phyloP scores from a whole-genome alignment of 2,113 vertebrate genomes.

The Rhegmatorhina hoffmannsi region DNA sequence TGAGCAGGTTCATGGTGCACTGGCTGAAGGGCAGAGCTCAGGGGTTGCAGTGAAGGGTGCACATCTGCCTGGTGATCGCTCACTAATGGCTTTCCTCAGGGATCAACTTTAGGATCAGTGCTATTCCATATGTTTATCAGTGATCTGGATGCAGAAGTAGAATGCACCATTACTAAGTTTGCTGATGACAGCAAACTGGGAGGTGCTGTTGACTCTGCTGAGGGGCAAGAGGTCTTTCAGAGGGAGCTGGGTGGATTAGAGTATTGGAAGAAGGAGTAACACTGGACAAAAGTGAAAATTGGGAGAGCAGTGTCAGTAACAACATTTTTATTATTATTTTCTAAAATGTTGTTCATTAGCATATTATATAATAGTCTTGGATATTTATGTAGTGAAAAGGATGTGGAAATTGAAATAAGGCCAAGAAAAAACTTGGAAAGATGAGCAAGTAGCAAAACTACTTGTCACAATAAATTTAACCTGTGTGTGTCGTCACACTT shows the following conservation, averaged over 20 bases:
- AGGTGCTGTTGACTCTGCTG: not conserved
- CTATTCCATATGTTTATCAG: not conserved
- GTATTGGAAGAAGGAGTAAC: not conserved
- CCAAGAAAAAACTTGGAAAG: not conserved
- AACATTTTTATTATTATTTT: not conserved
- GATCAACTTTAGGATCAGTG: not conserved
- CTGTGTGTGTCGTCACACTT: not conserved
- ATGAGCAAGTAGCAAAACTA: not conserved
- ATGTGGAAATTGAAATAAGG: not conserved
- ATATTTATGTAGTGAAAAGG: not conserved
- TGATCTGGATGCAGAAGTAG: not conserved
- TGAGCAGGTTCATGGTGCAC: not conserved
- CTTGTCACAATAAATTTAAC: not conserved
- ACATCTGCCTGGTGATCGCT: not conserved
- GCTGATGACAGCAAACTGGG: not conserved
- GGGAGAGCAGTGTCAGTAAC: not conserved
- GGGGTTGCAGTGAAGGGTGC: not conserved
- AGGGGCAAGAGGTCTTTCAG: not conserved
- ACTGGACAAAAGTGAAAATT: not conserved
- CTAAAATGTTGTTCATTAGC: not conserved
- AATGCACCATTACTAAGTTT: not conserved
- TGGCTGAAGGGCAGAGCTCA: not conserved
- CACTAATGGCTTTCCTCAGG: not conserved
- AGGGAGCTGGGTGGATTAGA: not conserved
- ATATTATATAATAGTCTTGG: not conserved